These are phyloP conservation scores for Metridium senile DNA, from an alignment of 92 coral and sea anemone species.

Conservation along the genomic window DNA sequence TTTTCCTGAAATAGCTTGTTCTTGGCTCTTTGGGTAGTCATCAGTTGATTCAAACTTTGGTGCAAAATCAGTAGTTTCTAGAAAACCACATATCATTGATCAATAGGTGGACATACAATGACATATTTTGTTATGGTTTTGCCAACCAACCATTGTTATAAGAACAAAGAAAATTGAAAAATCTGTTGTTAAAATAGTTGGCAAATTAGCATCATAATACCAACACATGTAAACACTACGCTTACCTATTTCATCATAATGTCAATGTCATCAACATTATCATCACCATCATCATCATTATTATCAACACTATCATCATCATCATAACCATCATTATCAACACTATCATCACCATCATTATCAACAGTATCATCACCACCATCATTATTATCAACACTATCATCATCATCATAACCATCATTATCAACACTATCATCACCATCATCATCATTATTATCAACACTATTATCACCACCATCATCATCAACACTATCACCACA, in stretches of 20 bases:
- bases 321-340: background rate
- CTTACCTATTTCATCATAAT: background rate
- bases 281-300: background rate
- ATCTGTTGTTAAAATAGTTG: too few species aligned
- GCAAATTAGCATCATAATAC: background rate
- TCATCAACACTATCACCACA: background rate
- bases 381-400: background rate
- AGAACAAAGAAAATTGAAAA: too few species aligned
- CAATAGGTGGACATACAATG: too few species aligned
- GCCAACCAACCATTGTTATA: too few species aligned
- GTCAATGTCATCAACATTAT: background rate
- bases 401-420: too few species aligned
- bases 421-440: background rate
- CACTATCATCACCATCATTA: background rate
- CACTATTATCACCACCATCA: too few species aligned
- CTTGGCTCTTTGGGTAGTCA: slow-evolving; percentile 6
- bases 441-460: background rate
- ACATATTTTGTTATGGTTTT: too few species aligned
- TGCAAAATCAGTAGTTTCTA: background rate
- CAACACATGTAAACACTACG: background rate
- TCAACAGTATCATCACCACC: background rate
- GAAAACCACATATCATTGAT: background rate
- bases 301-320: background rate
- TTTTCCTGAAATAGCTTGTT: slow-evolving; percentile 31
- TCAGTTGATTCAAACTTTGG: background rate